Evolutionary conservation across 2,113 vertebrate species (phyloP).

Genomic region (Grantiella picta): DNA sequence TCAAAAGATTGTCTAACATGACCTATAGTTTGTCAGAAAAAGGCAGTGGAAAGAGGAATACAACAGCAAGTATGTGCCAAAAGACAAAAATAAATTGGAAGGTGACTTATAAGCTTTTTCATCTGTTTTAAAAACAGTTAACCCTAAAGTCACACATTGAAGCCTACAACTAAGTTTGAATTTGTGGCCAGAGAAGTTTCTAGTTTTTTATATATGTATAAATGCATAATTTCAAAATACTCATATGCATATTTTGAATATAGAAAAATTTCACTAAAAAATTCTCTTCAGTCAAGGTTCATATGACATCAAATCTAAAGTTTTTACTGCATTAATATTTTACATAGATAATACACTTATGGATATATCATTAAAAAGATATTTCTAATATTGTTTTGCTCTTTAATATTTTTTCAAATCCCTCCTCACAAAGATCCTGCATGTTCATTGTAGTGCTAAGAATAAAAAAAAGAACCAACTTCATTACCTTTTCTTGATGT

Average conservation of each 20-base stretch:
- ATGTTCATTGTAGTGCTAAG: neutral
- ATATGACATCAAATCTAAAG: neutral
- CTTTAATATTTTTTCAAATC: neutral
- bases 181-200: neutral
- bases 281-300: neutral
- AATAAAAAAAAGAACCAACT: neutral
- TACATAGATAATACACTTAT: neutral
- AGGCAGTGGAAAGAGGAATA: neutral
- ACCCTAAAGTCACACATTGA: neutral
- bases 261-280: neutral
- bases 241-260: neutral
- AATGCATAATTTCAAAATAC: neutral
- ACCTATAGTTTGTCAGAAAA: conserved; percentile 34
- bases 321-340: neutral
- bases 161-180: neutral
- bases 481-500: neutral
- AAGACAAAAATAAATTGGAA: conserved; percentile 44
- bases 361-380: neutral
- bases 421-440: neutral
- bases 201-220: neutral
- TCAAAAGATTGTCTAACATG: conserved; percentile 31
- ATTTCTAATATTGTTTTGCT: neutral
- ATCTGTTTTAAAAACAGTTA: neutral
- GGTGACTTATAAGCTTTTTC: neutral
- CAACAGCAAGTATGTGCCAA: neutral